Conservation (phyloP, 1,140 invertebrate species). For the Dendroctonus valens region DNA sequence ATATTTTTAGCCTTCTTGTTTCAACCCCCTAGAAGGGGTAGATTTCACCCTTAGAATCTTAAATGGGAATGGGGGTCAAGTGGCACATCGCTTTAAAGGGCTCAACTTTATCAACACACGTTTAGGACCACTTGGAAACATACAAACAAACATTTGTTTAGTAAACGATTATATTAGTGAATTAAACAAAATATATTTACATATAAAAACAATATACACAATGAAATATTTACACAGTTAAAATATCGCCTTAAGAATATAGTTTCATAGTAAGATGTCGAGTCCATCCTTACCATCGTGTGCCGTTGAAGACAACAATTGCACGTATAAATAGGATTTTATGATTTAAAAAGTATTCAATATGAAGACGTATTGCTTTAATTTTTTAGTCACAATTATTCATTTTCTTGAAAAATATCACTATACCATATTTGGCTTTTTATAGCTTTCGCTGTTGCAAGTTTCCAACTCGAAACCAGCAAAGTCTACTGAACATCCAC, state of each 20-base stretch:
- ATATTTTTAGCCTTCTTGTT: too few relatives aligned
- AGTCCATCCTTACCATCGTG: slow-evolving; percentile 36
- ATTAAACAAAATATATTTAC: slow-evolving; percentile 52
- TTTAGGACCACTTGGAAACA: too few relatives aligned
- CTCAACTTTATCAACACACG: too few relatives aligned
- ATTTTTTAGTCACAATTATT: slow-evolving; percentile 61
- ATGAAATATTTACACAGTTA: slow-evolving; percentile 50
- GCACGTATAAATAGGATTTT: slow-evolving; percentile 40
- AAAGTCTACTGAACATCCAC: too few relatives aligned
- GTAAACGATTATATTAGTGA: slow-evolving; percentile 50
- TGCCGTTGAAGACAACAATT: slow-evolving; percentile 44
- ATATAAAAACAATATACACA: slow-evolving; percentile 52
- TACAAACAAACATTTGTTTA: slow-evolving; percentile 36
- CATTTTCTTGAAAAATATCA: slow-evolving; percentile 59
- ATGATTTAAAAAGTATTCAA: slow-evolving; percentile 50
- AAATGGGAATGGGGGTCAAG: too few relatives aligned
- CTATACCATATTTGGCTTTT: slow-evolving; percentile 51
- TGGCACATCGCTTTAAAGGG: too few relatives aligned
- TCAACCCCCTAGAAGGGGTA: too few relatives aligned
- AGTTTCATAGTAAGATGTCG: slow-evolving; percentile 27
- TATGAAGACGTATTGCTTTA: slow-evolving; percentile 66
- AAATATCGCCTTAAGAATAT: slow-evolving; percentile 42
- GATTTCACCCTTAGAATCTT: too few relatives aligned
- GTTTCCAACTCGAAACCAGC: neutral
- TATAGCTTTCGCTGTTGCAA: slow-evolving; percentile 17